A percentile compares a stretch with the other conserved stretches of the same genome.
Conservation (phyloP, 2,113 vertebrate genomes). For the Calyptomena viridis region DNA sequence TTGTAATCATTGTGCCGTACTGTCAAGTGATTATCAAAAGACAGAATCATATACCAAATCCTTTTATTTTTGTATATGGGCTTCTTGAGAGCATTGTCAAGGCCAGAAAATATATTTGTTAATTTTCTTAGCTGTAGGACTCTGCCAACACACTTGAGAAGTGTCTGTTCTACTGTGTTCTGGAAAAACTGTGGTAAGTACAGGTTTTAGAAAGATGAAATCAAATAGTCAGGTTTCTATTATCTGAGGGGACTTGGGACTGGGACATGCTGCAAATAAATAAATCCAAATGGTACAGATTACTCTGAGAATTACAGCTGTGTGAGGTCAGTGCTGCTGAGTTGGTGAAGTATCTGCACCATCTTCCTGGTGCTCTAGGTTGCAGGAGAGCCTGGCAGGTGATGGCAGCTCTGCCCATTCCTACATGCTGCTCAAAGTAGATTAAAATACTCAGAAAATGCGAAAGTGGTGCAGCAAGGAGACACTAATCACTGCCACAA, state of each 20-base stretch:
- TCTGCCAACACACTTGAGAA: not conserved
- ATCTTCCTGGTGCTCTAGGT: not conserved
- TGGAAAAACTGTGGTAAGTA: not conserved
- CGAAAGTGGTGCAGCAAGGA: not conserved
- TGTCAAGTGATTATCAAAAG: not conserved
- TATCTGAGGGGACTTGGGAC: not conserved
- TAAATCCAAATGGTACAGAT: not conserved
- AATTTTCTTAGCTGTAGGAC: not conserved
- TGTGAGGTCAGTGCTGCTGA: not conserved
- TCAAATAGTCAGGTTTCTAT: not conserved
- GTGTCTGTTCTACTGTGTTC: not conserved
- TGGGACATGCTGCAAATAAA: not conserved
- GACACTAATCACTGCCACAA: not conserved
- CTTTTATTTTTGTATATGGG: not conserved
- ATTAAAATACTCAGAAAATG: not conserved
- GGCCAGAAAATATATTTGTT: not conserved
- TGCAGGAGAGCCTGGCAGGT: not conserved
- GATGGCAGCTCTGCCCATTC: not conserved
- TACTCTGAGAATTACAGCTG: not conserved
- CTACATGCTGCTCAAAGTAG: not conserved
- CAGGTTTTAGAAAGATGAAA: not conserved
- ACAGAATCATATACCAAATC: not conserved
- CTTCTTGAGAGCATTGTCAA: not conserved
- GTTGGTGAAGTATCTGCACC: not conserved
- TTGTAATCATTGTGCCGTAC: not conserved